Base-by-base conservation (phyloP, 1,140 invertebrate genomes). In the Drosophila athabasca region DNA sequence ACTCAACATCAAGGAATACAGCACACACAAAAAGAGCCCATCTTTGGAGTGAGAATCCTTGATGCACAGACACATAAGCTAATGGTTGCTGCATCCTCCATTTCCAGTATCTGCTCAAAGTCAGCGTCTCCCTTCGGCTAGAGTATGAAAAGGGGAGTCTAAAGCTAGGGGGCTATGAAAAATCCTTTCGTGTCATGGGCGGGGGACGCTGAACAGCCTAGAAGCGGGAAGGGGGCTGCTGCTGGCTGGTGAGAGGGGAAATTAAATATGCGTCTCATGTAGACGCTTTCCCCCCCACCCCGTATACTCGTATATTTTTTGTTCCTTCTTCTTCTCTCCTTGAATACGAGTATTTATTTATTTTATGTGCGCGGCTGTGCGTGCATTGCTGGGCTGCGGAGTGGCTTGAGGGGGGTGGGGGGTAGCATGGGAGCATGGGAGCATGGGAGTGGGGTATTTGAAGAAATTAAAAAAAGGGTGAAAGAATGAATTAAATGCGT, bases 201-300 rank as follows among this genome's bases (percentile, higher is more conserved):
- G 51, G 71, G 71, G n/a, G 9, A 19, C 51, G 50, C 24, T 67
- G 49, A 17, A 45, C 43, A 43, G 46, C 39, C 9, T 45, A 26
- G 13, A 9, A 2, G 11, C 22, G 22, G 24, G 24, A 24, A 24
- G 24, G 24, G 22, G 24, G 24, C 24, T 24, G 24, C 24, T 24
- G 50, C 45, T 31, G 19, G 19, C 13, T 49, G 50, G 17, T 29
- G 22, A 24, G 22, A 24, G 61, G 61, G 68, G 46, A 64, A 81
- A 85, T 85, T 85, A 85, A 85, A 87, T 85, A 85, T 85, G 82
- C 81, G 81, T 72, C 81, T 81, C 81, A 85, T 85, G 82, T 85
- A 85, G 77, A 70, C 54, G 73, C 39, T 49, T 83, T 70, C 61
- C 43, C 43, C 45, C 13, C 13, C 17, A 41, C 13, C 13, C 7